These are phyloP conservation scores for Cladorhizidae sp. DNA, from an alignment of 37 sponge, comb jelly and placozoan species.

Conservation along the genomic window DNA sequence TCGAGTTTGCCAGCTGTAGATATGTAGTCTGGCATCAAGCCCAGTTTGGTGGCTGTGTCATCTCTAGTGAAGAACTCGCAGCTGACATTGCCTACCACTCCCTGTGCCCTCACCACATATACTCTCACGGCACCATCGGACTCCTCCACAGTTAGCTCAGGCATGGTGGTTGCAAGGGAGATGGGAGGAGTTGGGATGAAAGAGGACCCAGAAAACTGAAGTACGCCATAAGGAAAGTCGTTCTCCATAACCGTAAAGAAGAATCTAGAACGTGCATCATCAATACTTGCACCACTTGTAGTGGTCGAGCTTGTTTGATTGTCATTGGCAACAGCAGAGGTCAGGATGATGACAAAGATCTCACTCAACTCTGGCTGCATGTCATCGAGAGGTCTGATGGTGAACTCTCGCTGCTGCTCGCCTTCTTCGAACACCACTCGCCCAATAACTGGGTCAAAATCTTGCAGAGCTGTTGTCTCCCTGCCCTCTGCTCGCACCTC, in stretches of 20 bases:
- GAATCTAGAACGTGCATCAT: constrained; percentile 6
- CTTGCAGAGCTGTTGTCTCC: constrained; percentile 14
- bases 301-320: constrained; percentile 62
- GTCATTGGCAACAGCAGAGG: constrained; percentile 50
- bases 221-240: constrained; percentile 87
- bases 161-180: constrained; percentile 44
- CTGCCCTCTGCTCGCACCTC: constrained; percentile 7
- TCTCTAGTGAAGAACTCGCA: constrained; percentile 74
- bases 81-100: constrained; percentile 55
- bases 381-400: constrained; percentile 51
- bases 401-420: constrained; percentile 18
- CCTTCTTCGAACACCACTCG: constrained; percentile 40
- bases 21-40: constrained; percentile 58
- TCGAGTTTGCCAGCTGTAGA: constrained; percentile 54
- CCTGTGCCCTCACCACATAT: constrained; percentile 85
- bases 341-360: constrained; percentile 52
- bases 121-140: constrained; percentile 55
- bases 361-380: constrained; percentile 71
- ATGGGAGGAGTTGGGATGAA: constrained; percentile 46
- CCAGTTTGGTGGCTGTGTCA: constrained; percentile 58
- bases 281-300: constrained; percentile 77
- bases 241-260: constrained; percentile 73
- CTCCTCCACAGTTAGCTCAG: constrained; percentile 51
- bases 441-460: constrained; percentile 60
- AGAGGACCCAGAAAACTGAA: constrained; percentile 69